Evolutionary conservation across 2,888 invertebrate species (phyloP), one percentile per base, ranked within the genome.

Genomic region (Cosmorhoe ocellata): DNA sequence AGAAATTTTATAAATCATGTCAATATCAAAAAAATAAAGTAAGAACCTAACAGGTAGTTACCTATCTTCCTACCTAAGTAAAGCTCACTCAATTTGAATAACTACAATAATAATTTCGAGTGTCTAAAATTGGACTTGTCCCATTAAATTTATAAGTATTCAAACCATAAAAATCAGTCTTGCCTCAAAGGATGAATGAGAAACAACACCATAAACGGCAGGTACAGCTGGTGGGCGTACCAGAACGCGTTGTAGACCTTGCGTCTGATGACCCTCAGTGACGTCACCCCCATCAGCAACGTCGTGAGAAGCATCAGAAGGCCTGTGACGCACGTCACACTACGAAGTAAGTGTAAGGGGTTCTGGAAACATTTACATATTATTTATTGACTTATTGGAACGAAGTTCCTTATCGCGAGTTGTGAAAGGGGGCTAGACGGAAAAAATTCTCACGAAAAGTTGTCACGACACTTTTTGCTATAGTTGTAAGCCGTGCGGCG

Each of bases 131-230:
- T 14, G 1, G 9, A 33, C 31, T 27, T 13, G 3, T 13, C 10
- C 11, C 3, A 34, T 11, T 45, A 38, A 24, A 1, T 18, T 18
- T 18, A 18, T 18, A n/a, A n/a, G 18, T 32, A 27, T 32, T 7
- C 40, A 39, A 37, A 32, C 30, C 22, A 40, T 28, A 31, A 41
- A 47, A 39, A 44, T 44, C 46, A 1, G 14, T 22, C 51, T 77
- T 74, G 92, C 92, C 91, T 89, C 58, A 91, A 69, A 0, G 92
- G 92, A 79, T 92, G 92, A 48, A 91, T 74, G 37, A 92, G 72
- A 26, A 92, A 74, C 39, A 92, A 66, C 40, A 84, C 69, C 67
- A 92, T 74, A 65, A 92, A 91, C 1, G 87, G 68, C 11, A 91
- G 54, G 60, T 90, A 91, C 24, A 91, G 61, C 55, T 91, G 88